Base-by-base conservation (phyloP, 2,888 invertebrate genomes). In the Caenorhabditis imperialis region DNA sequence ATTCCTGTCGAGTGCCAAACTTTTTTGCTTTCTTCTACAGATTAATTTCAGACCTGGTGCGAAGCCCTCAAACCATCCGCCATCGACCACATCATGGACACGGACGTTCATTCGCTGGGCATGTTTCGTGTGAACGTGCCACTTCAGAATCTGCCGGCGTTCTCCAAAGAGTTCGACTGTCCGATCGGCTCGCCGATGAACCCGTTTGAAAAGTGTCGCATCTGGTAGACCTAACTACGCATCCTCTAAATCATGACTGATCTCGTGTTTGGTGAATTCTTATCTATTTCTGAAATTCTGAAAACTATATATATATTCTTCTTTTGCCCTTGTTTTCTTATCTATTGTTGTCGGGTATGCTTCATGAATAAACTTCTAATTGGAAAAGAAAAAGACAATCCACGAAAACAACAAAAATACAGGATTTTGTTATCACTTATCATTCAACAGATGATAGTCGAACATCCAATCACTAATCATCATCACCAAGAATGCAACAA, bases 141-240 rank as follows among this genome's bases (percentile, higher is more conserved):
- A 6, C 62, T 75, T 20, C 74, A 75, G 20, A 75, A 75, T 30
- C 45, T 83, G 37, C 84, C 83, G n/a, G 84, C 83, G 6, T 88
- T 88, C 60, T 81, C 87, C 6, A 82, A 84, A 47, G 84, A 85
- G 20, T 88, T 88, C 65, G 81, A 83, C 25, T 88, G 88, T 72
- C 85, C 85, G 5, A 77, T 81, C 35, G 87, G 87, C 14, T 73
- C 81, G 1, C 79, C 79, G 14, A 88, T 88, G 83, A 88, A 88
- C 77, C 88, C 88, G n/a, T 81, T 77, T 25, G 83, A 85, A 55
- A 86, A 85, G 73, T 86, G 86, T 42, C 73, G 83, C 5, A 80
- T 86, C 10, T 86, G 86, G 86, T 86, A 63, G 77, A 48, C 23
- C 22, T 14, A 25, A 7, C 30, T 30, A 6, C 30, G 7, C 30